Evolutionary conservation across 1,140 invertebrate genomes (phyloP).

Genomic region (Drusus annulatus): DNA sequence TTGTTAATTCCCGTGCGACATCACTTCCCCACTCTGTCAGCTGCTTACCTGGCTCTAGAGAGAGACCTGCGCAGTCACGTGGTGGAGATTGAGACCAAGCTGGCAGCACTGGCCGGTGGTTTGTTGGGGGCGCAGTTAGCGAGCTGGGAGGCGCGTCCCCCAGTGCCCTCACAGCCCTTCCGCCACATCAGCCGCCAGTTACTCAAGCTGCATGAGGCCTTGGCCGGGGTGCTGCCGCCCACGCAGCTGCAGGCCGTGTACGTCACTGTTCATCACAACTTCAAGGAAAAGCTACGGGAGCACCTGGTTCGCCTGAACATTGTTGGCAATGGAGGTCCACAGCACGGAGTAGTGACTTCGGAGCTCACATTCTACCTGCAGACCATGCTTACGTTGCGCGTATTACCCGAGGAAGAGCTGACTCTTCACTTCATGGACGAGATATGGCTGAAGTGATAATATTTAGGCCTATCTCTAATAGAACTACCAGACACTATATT

Average conservation of each 20-base stretch:
- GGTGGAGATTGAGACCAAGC: slow-evolving; percentile 92
- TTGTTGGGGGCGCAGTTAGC: slow-evolving; percentile 83
- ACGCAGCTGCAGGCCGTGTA: slow-evolving; percentile 83
- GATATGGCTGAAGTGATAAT: slow-evolving; percentile 74
- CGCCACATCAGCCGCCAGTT: slow-evolving; percentile 93
- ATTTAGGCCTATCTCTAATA: no score
- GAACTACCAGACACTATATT: no score
- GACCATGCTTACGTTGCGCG: slow-evolving; percentile 88
- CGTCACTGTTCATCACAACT: slow-evolving; percentile 86
- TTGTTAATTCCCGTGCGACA: slow-evolving; percentile 79
- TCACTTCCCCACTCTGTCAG: slow-evolving; percentile 75
- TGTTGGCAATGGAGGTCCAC: slow-evolving; percentile 94
- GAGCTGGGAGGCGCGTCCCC: slow-evolving; percentile 94
- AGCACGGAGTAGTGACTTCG: slow-evolving; percentile 95
- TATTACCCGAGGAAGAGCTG: slow-evolving; percentile 82
- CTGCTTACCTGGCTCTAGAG: slow-evolving; percentile 71
- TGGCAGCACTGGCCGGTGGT: slow-evolving; percentile 90
- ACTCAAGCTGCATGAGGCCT: slow-evolving; percentile 93
- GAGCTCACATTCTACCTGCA: slow-evolving; percentile 97
- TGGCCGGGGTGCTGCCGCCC: slow-evolving; percentile 83
- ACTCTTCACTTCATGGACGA: slow-evolving; percentile 84
- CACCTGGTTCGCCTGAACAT: slow-evolving; percentile 91
- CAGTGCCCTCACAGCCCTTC: slow-evolving; percentile 94
- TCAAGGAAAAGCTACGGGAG: slow-evolving; percentile 89
- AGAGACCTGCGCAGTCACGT: slow-evolving; percentile 91